A percentile compares a stretch with the other conserved stretches of the same genome.
phyloP scores from a whole-genome alignment of 1,140 invertebrate species.

The Aleiodes sp. region DNA sequence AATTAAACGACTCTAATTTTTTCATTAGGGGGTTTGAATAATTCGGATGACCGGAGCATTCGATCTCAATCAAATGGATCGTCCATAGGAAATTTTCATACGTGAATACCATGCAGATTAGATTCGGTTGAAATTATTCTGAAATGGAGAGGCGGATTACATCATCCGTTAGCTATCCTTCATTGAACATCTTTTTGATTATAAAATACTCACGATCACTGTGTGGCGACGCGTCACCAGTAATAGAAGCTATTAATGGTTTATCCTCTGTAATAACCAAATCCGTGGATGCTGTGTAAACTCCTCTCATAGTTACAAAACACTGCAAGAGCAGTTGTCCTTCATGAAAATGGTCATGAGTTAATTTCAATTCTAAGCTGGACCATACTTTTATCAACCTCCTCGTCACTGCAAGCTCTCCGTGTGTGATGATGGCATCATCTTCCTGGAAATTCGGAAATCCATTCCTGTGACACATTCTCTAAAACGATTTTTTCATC shows the following conservation, averaged over 20 bases:
- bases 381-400: constrained; percentile 50
- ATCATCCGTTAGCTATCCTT: no score
- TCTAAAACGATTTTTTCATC: no score
- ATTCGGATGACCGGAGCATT: no score
- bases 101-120: no score
- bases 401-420: constrained; percentile 33
- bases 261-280: constrained; percentile 56
- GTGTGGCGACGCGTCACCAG: constrained; percentile 57
- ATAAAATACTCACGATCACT: constrained; percentile 55
- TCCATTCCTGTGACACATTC: no score
- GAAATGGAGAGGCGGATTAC: no score
- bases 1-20: no score
- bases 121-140: no score
- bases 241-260: constrained; percentile 59
- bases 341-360: constrained; percentile 51
- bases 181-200: no score
- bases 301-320: constrained; percentile 52
- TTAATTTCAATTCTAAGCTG: constrained; percentile 52
- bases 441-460: not conserved
- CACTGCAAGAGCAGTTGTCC: constrained; percentile 53
- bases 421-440: not conserved
- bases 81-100: no score
- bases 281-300: constrained; percentile 55
- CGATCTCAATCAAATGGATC: no score
- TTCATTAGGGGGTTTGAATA: no score